Percentiles rank a stretch among this genome's conserved stretches.
Conservation (phyloP, 2,888 invertebrate genomes). For the Allacma fusca region DNA sequence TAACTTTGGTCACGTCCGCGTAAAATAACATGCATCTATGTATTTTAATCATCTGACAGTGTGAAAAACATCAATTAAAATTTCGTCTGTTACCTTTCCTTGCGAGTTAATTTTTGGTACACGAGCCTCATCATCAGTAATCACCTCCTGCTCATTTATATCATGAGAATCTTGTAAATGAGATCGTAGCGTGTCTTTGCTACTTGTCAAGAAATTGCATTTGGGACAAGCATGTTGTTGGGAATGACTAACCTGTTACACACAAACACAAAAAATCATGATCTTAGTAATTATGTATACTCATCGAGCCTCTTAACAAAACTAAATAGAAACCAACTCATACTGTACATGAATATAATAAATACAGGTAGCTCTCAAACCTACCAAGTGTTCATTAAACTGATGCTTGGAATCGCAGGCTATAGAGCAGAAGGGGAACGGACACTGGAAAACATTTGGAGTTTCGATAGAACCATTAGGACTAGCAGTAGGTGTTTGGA, state of each 20-base stretch:
- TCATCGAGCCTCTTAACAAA: neutral
- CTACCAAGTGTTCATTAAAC: constrained; percentile 61
- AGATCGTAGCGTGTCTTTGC: constrained; percentile 67
- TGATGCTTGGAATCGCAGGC: constrained; percentile 59
- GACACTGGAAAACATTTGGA: constrained; percentile 58
- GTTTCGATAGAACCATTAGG: constrained; percentile 45
- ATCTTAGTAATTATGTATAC: neutral
- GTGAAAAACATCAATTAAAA: neutral
- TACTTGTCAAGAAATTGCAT: constrained; percentile 68
- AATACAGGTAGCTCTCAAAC: constrained; percentile 13
- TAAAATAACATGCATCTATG: neutral
- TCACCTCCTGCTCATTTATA: constrained; percentile 67
- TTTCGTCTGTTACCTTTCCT: constrained; percentile 71
- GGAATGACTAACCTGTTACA: constrained; percentile 59
- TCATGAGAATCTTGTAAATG: constrained; percentile 67
- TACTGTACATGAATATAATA: neutral
- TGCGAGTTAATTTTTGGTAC: constrained; percentile 77
- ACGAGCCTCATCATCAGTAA: constrained; percentile 63
- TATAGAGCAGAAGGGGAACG: constrained; percentile 55
- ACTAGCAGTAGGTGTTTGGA: constrained; percentile 46
- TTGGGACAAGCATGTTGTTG: constrained; percentile 65
- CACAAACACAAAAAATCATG: constrained; percentile 4
- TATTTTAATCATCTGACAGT: neutral
- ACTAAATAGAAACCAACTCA: neutral
- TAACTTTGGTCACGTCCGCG: neutral